Base-by-base conservation (phyloP, 2,113 vertebrate species). In the Brachyistius frenatus region DNA sequence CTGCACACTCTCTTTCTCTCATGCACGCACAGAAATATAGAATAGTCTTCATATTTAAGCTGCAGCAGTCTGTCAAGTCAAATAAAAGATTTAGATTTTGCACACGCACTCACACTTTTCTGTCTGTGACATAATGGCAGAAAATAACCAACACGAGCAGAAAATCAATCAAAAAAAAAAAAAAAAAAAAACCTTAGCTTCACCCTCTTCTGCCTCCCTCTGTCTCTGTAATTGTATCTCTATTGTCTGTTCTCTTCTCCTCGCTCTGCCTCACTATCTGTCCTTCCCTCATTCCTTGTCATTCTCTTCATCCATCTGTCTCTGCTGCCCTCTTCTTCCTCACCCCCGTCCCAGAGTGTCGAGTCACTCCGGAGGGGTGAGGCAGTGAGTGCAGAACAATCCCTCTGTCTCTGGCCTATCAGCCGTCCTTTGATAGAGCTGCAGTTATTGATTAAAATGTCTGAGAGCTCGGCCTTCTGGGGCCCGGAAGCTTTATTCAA, bases 381-480 rank as follows among this genome's bases (percentile, higher is more conserved):
- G 85, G 75, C 86, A 67, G 81, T 54, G 83, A 86, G 83, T 82
- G 87, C 89, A 88, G 88, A 92, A 89, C 92, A 92, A 91, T 93
- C 76, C 88, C 87, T 87, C 88, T 85, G 88, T 92, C 88, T 92
- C 86, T 81, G 85, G 90, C 84, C 91, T 88, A 92, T 92, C 91
- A 89, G 91, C 83, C 77, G 8, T 87, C 86, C 90, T 92, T 92
- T 93, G 92, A 93, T 93, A 92, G 88, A 92, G 85, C 90, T 76
- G 88, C 84, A 68, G 86, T 91, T 93, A 93, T 92, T 92, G 92
- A 93, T 93, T 93, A 92, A 93, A 90, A 92, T 91, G 91, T 92
- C 92, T 92, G 84, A 90, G 89, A 92, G 88, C 88, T 86, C 68
- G 71, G 81, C 88, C 91, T 91, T 89, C 77, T 91, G 88, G 88